Percentiles rank a stretch among this genome's conserved stretches.
Conservation (phyloP, 1,140 invertebrate genomes). For the Hormaphis cornu region DNA sequence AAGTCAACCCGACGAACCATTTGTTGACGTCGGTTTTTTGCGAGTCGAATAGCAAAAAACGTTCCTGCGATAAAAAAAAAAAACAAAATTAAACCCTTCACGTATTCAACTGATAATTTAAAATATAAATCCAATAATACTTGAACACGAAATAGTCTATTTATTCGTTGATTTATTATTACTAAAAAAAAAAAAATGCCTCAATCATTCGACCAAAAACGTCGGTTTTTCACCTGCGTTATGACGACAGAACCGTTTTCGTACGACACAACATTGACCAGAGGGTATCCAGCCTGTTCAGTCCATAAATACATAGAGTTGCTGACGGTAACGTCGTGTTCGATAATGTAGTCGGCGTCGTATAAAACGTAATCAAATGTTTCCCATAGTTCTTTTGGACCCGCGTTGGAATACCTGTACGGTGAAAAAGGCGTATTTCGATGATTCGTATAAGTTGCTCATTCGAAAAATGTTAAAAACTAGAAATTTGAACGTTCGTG, state of each 20-base stretch:
- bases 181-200: no score
- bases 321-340: background rate
- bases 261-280: constrained; percentile 53
- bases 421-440: background rate
- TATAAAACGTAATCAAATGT: constrained; percentile 23
- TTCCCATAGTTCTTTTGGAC: constrained; percentile 30
- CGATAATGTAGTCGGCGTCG: background rate
- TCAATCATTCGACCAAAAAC: no score
- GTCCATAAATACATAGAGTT: constrained; percentile 58
- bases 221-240: background rate
- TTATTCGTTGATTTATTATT: no score
- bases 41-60: constrained; percentile 36
- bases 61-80: constrained; percentile 37
- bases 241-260: constrained; percentile 42
- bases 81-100: background rate
- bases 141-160: background rate
- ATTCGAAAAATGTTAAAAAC: no score
- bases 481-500: no score
- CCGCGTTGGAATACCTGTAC: constrained; percentile 12
- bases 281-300: constrained; percentile 62
- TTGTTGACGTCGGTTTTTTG: constrained; percentile 41
- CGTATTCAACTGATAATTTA: no score
- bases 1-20: constrained; percentile 80
- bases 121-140: no score
- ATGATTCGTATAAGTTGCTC: no score